These are phyloP conservation scores for Gymnoscelis rufifasciata DNA, from an alignment of 2,888 invertebrate genomes.

Conservation along the genomic window DNA sequence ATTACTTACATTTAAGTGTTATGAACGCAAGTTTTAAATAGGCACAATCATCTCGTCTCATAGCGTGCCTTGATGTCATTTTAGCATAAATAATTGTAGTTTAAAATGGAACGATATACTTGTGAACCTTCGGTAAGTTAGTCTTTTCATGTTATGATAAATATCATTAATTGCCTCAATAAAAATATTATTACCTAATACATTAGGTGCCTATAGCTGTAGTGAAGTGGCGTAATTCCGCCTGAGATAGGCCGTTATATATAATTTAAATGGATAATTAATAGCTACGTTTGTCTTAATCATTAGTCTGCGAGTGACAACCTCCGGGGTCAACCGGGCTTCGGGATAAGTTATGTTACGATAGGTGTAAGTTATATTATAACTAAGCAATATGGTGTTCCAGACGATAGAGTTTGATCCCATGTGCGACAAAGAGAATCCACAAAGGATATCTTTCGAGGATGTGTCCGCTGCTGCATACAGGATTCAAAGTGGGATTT, in stretches of 20 bases:
- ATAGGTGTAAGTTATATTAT: background rate
- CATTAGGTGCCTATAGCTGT: too few relatives aligned
- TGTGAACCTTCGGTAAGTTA: slow-evolving; percentile 41
- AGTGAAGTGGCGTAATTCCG: too few relatives aligned
- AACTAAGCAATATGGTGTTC: slow-evolving; percentile 51
- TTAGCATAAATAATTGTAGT: background rate
- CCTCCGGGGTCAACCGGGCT: background rate
- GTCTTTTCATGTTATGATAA: background rate
- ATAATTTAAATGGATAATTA: too few relatives aligned
- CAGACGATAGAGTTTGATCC: slow-evolving; percentile 70
- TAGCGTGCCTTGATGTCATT: background rate
- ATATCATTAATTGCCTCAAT: too few relatives aligned
- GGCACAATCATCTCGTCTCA: background rate
- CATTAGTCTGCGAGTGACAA: background rate
- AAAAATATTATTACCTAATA: too few relatives aligned
- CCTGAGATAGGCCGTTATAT: too few relatives aligned
- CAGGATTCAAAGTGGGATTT: slow-evolving; percentile 89
- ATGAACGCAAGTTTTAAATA: too few relatives aligned
- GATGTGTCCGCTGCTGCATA: slow-evolving; percentile 94
- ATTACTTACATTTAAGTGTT: too few relatives aligned
- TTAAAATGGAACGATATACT: slow-evolving; percentile 41
- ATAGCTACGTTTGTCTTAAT: background rate
- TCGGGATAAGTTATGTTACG: background rate
- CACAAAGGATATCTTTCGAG: slow-evolving; percentile 86
- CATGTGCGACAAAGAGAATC: slow-evolving; percentile 84